Conservation (phyloP, 2,797 vertebrate species). For the Cryptoprocta ferox region DNA sequence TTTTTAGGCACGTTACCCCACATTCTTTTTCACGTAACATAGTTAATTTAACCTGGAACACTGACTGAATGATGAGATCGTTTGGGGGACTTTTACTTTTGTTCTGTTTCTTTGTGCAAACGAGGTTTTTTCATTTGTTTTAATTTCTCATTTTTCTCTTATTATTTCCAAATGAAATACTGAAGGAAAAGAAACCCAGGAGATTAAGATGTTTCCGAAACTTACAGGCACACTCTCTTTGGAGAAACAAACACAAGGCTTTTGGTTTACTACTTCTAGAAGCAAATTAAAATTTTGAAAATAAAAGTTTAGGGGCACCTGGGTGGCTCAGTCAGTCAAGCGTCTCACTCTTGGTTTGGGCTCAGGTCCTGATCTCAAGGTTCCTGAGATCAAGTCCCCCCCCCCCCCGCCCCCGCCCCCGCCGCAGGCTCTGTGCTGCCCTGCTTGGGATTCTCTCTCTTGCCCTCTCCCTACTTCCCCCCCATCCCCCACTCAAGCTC, state of each 20-base stretch:
- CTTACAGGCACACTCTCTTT: conserved; percentile 21
- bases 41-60: conserved; percentile 38
- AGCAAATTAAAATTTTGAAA: neutral
- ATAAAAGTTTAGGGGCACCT: neutral
- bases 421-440: too few species aligned
- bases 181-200: conserved; percentile 15
- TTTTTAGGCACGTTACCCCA: neutral
- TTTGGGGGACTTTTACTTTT: neutral
- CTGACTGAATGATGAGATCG: neutral
- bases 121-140: neutral
- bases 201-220: conserved; percentile 29
- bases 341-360: too few species aligned
- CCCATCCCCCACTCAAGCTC: too few species aligned
- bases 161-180: conserved; percentile 37
- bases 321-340: too few species aligned
- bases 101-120: neutral
- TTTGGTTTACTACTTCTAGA: conserved; percentile 27
- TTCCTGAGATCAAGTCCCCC: too few species aligned
- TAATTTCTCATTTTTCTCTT: conserved; percentile 29
- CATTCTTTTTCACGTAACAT: neutral
- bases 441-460: too few species aligned
- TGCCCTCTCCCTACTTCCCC: too few species aligned
- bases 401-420: too few species aligned
- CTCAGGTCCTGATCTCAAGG: too few species aligned
- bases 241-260: neutral